A percentile compares a stretch with the other conserved stretches of the same genome.
Conservation (phyloP, 2,888 invertebrate genomes). For the Pemphredon lugubris region DNA sequence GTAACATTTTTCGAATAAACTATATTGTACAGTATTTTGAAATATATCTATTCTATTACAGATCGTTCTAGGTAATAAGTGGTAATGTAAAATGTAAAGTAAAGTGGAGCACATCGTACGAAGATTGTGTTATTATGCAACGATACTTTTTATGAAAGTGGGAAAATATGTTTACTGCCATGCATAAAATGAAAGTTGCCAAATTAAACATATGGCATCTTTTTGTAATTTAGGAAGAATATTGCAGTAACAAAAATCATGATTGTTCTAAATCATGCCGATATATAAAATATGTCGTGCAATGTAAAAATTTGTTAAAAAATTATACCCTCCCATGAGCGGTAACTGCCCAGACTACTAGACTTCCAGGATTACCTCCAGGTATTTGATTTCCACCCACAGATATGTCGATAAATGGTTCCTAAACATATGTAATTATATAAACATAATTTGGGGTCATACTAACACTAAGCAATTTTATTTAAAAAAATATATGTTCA, state of each 20-base stretch:
- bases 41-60: constrained; percentile 41
- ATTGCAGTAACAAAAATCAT: constrained; percentile 14
- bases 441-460: background rate
- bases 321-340: constrained; percentile 89
- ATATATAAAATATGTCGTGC: constrained; percentile 2
- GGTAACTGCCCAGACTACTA: constrained; percentile 96
- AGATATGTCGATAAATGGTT: constrained; percentile 95
- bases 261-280: constrained; percentile 1
- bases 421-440: constrained; percentile 81
- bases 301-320: constrained; percentile 29
- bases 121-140: constrained; percentile 90
- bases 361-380: constrained; percentile 88
- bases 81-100: constrained; percentile 88
- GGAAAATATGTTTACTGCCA: too few relatives aligned
- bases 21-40: background rate
- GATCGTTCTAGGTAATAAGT: constrained; percentile 92
- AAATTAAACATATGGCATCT: background rate
- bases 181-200: background rate
- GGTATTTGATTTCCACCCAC: constrained; percentile 93
- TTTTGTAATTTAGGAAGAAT: background rate
- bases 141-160: too few relatives aligned
- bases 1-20: background rate
- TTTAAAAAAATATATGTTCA: too few relatives aligned
- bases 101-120: constrained; percentile 82
- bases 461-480: too few relatives aligned